These are phyloP conservation scores for Aythya baeri DNA, from an alignment of 2,113 vertebrate genomes.

Conservation along the genomic window DNA sequence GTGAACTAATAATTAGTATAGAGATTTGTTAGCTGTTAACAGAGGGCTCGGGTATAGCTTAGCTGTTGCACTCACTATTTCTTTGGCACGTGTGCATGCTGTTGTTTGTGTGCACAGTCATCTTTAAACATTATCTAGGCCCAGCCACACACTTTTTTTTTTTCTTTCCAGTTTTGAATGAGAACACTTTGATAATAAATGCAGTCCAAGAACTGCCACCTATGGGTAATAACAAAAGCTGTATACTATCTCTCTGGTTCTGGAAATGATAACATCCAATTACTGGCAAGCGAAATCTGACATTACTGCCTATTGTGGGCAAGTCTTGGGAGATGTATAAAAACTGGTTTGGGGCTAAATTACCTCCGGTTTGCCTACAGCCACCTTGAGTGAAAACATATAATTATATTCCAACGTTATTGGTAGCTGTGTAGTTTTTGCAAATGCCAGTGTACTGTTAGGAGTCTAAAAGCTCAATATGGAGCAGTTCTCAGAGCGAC, in stretches of 20 bases:
- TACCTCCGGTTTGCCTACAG: conserved; percentile 41
- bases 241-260: neutral
- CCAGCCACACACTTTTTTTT: neutral
- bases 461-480: neutral
- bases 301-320: neutral
- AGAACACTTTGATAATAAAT: neutral
- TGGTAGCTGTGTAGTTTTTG: conserved; percentile 9
- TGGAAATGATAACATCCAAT: neutral
- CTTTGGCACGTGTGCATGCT: neutral
- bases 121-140: neutral
- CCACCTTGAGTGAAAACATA: conserved; percentile 29
- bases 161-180: neutral
- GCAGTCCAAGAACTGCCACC: neutral
- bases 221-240: neutral
- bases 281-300: neutral
- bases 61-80: neutral
- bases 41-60: neutral
- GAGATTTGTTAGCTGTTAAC: neutral
- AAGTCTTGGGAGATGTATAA: conserved; percentile 29
- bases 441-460: conserved; percentile 18
- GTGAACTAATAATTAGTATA: conserved; percentile 8
- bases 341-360: neutral
- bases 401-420: conserved; percentile 21
- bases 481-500: neutral
- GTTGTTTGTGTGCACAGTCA: neutral